A percentile compares a stretch with the other conserved stretches of the same genome.
Evolutionary conservation across 2,113 vertebrate genomes (phyloP).

Genomic region (Pelecanus crispus): DNA sequence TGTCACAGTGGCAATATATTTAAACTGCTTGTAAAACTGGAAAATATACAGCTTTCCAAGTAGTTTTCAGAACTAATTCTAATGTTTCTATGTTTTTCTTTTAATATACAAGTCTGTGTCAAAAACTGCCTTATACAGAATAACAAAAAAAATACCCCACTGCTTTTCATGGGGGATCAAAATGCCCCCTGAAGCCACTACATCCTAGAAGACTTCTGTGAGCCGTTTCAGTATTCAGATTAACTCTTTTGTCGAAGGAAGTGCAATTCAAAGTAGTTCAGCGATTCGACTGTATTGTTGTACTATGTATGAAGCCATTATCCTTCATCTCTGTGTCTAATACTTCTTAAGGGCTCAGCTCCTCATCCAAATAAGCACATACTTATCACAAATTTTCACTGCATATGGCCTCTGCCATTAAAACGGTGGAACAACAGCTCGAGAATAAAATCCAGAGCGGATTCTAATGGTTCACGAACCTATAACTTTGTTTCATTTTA

Average conservation of each 20-base stretch:
- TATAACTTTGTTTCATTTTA: not conserved
- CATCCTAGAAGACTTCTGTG: not conserved
- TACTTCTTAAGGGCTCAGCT: not conserved
- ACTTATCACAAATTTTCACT: not conserved
- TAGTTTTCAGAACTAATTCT: not conserved
- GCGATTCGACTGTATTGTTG: not conserved
- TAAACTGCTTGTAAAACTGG: not conserved
- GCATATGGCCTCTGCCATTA: not conserved
- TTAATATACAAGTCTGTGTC: not conserved
- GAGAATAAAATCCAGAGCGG: not conserved
- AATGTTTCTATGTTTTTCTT: not conserved
- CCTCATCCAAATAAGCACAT: not conserved
- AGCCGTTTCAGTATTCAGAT: not conserved
- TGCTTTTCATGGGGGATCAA: not conserved
- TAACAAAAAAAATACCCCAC: not conserved
- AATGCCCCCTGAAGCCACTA: not conserved
- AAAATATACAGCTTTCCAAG: not conserved
- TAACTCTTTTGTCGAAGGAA: not conserved
- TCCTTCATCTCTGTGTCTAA: not conserved
- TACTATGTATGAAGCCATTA: not conserved
- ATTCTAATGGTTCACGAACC: not conserved
- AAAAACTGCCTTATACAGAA: not conserved
- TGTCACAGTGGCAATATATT: not conserved
- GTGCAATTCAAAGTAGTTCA: not conserved
- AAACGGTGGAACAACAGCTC: not conserved